phyloP scores from a whole-genome alignment of 2,888 invertebrate species.

The Saturnia japonica region DNA sequence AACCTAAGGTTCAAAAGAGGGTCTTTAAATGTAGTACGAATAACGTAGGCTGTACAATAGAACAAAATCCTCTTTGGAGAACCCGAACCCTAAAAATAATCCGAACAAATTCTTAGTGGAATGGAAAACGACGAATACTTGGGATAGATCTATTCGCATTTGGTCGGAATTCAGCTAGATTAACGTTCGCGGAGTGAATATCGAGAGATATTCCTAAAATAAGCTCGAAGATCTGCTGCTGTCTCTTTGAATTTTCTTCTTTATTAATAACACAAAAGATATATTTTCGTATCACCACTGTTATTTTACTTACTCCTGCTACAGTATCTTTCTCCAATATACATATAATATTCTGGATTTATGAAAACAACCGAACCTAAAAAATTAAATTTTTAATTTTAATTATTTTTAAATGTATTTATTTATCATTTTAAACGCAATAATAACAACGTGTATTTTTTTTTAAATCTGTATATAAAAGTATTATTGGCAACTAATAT shows the following conservation, averaged over 20 bases:
- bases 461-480: too few species aligned
- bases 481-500: too few species aligned
- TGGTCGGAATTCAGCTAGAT: constrained; percentile 61
- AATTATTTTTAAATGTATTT: too few species aligned
- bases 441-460: too few species aligned
- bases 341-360: too few species aligned
- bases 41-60: too few species aligned
- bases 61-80: too few species aligned
- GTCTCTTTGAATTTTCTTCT: neutral
- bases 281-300: neutral
- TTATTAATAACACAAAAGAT: neutral
- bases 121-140: constrained; percentile 25
- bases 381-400: too few species aligned
- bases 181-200: constrained; percentile 43
- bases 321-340: neutral
- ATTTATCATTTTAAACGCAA: too few species aligned
- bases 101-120: constrained; percentile 11
- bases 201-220: constrained; percentile 12
- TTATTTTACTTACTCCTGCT: neutral
- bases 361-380: too few species aligned
- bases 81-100: neutral
- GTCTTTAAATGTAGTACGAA: neutral
- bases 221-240: neutral
- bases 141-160: constrained; percentile 49
- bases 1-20: neutral